These are phyloP conservation scores for Cinclus cinclus DNA, from an alignment of 2,113 vertebrate species.

Conservation along the genomic window DNA sequence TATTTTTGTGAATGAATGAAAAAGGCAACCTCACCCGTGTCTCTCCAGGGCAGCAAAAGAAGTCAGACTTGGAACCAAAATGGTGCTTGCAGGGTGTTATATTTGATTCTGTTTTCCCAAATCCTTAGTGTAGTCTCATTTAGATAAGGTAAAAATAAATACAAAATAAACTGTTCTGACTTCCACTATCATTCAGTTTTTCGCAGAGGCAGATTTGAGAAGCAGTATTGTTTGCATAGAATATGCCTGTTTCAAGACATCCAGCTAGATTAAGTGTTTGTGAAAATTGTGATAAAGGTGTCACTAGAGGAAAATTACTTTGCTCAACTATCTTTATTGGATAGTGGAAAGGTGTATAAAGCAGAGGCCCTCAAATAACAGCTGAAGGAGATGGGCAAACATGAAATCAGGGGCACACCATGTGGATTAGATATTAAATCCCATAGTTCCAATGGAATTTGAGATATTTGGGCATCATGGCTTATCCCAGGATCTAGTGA, in stretches of 20 bases:
- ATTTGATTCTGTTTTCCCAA: background rate
- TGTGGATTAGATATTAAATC: background rate
- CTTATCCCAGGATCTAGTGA: background rate
- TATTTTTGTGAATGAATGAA: background rate
- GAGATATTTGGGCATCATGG: background rate
- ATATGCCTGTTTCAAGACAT: constrained; percentile 5
- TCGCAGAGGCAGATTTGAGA: constrained; percentile 50
- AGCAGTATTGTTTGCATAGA: background rate
- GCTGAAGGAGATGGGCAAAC: background rate
- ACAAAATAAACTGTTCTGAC: background rate
- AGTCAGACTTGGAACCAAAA: background rate
- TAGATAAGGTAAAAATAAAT: background rate
- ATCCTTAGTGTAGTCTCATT: background rate
- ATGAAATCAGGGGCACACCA: background rate
- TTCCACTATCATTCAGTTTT: constrained; percentile 28
- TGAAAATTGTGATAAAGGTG: background rate
- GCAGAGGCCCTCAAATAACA: background rate
- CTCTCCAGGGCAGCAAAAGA: background rate
- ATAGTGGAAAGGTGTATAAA: background rate
- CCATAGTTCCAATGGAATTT: background rate
- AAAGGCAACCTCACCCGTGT: rapidly evolving
- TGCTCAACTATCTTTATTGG: background rate
- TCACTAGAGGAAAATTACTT: background rate
- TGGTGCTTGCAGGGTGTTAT: background rate
- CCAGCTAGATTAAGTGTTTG: constrained; percentile 21